Percentiles rank a stretch among this genome's conserved stretches.
These are phyloP conservation scores for Propithecus deckenii DNA, from an alignment of 2,797 vertebrate species.

Conservation along the genomic window DNA sequence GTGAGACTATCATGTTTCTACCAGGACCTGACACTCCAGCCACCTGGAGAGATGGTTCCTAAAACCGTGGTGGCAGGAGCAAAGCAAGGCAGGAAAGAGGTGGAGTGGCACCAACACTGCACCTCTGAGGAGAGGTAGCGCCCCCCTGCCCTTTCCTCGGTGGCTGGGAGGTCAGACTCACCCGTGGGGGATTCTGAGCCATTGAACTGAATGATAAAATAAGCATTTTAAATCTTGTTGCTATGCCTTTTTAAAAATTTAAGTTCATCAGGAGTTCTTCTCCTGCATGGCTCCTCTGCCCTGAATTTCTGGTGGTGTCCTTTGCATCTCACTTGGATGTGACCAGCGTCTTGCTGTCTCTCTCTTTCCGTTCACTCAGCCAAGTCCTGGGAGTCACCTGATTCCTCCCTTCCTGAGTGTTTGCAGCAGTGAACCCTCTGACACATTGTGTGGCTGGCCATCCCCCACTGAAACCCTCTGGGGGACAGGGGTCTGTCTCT, in stretches of 20 bases:
- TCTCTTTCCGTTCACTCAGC: background rate
- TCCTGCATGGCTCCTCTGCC: background rate
- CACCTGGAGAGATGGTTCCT: background rate
- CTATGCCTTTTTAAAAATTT: background rate
- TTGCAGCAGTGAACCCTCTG: background rate
- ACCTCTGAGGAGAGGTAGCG: rapidly evolving
- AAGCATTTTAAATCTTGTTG: background rate
- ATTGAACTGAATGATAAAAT: background rate
- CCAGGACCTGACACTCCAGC: background rate
- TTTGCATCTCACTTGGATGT: no score
- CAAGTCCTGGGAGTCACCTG: background rate
- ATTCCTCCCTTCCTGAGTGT: background rate
- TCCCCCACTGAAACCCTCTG: background rate
- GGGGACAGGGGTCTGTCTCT: background rate
- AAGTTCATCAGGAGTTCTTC: background rate
- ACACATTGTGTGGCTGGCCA: background rate
- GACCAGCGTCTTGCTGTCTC: no score
- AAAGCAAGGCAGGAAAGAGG: background rate
- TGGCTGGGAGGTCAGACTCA: no score
- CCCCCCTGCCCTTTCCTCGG: background rate
- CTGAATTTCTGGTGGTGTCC: background rate
- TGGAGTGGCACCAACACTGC: rapidly evolving
- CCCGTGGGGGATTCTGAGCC: background rate
- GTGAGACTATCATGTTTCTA: background rate
- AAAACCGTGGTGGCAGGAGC: background rate